Conservation (phyloP, 2,888 invertebrate species). For the Tubulanus polymorphus region DNA sequence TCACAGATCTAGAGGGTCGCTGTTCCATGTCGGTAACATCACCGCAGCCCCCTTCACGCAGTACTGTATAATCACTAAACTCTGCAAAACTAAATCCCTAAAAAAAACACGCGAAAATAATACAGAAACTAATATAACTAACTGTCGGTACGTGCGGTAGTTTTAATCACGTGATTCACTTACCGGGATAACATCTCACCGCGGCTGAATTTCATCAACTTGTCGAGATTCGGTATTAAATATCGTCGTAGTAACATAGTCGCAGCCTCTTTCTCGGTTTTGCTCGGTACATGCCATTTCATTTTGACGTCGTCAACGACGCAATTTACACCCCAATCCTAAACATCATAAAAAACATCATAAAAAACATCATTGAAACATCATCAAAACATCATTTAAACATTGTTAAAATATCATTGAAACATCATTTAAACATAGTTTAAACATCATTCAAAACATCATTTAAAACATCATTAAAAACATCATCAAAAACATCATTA, state of each 20-base stretch:
- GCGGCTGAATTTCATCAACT: slow-evolving; percentile 21
- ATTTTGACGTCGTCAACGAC: slow-evolving; percentile 65
- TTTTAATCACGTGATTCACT: not conserved
- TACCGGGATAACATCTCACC: slow-evolving; percentile 9
- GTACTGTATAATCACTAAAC: slow-evolving; percentile 66
- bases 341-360: slow-evolving; percentile 12
- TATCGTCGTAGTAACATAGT: slow-evolving; percentile 59
- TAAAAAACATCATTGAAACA: not conserved
- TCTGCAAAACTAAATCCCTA: slow-evolving; percentile 66
- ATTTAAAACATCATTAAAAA: too few species aligned
- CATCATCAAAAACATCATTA: too few species aligned
- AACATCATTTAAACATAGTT: too few species aligned
- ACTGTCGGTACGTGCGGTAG: not conserved
- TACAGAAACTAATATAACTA: not conserved
- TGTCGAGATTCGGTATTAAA: slow-evolving; percentile 64
- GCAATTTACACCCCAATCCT: slow-evolving; percentile 77
- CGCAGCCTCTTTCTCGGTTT: slow-evolving; percentile 66
- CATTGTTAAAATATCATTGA: too few species aligned
- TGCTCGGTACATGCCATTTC: slow-evolving; percentile 74
- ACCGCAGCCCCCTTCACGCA: slow-evolving; percentile 64
- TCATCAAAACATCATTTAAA: too few species aligned
- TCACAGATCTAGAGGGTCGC: slow-evolving; percentile 54
- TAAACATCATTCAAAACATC: too few species aligned
- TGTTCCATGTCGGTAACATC: slow-evolving; percentile 69
- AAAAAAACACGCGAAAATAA: slow-evolving; percentile 21